Evolutionary conservation across 2,797 vertebrate species (phyloP), one percentile per base, ranked within the genome.

Genomic region (Lacerta viridis): DNA sequence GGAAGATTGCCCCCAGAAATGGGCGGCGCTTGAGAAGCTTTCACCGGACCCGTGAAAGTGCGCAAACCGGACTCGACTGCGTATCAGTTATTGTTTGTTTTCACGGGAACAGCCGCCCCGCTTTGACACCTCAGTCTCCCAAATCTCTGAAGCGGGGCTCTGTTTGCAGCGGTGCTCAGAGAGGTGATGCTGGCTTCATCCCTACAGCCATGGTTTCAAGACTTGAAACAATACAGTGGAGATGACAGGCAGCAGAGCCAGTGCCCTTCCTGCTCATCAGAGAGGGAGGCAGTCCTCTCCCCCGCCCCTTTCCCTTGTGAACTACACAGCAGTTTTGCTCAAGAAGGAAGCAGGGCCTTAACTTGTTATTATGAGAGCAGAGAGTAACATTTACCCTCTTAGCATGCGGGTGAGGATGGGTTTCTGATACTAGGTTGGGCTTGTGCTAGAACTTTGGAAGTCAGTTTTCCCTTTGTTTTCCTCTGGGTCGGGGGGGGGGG

Each of bases 291-390:
- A 17, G 0, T 76, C 9, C 20, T 15, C 36, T 29, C 76, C 87
- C 88, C 9, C 83, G 64, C 76, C 87, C 88, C 9, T 84, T 93
- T 81, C 80, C 86, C 79, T 86, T 92, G 87, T 88, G 92, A 90
- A 87, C 88, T 93, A 86, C 88, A 90, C 64, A 91, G 10, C 87
- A 93, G 50, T 92, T 74, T 94, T 91, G 91, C 87, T 90, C 86
- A 92, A 94, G 88, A 95, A 94, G 89, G 93, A 95, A 93, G 91
- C 92, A 92, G 94, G 94, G 94, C 94, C 96, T 96, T 97, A 95
- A 88, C 92, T 74, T 85, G 87, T 90, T 93, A 78, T 82, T 68
- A 87, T 95, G 90, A 91, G 74, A 93, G 95, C 91, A 90, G 91
- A 93, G 95, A 94, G 90, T 94, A 95, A 92, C 87, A 93, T 94